Evolutionary conservation across 2,797 vertebrate genomes (phyloP), one percentile per base, ranked within the genome.

Genomic region (Scarus forsteni): DNA sequence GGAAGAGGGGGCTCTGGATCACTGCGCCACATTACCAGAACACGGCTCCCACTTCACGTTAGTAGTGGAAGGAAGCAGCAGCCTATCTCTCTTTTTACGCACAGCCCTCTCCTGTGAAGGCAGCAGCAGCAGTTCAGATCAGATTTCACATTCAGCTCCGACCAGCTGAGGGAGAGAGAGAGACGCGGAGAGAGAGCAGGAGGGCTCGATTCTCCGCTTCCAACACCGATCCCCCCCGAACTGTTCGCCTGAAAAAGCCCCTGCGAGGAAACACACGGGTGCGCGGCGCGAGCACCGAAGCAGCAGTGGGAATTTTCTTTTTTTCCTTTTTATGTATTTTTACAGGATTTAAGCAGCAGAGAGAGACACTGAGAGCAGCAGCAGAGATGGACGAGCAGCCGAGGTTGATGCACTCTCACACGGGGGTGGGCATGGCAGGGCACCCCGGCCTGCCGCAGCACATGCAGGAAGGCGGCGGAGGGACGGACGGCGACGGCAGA

Each of bases 361-460:
- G 62, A 83, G 65, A 73, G 72, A 82, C 77, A 73, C 68, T 76
- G 34, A 58, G 40, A 79, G 73, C 34, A 83, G 73, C 34, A 83
- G 83, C 74, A 92, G 95, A 92, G 89, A 98, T 98, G 97, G 97
- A 99, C 92, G 97, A 98, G 85, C 97, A 99, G 95, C 95, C 96
- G 91, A 91, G 97, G 94, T 88, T 98, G 94, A 97, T 98, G 96
- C 96, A 98, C 92, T 95, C 97, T 89, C 97, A 98, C 90, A 90
- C 96, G 69, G 96, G 95, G 90, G 96, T 97, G 81, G 96, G 96
- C 84, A 97, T 98, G 96, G 95, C 95, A 70, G 97, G 94, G 85
- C 97, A 96, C 94, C 96, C 97, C 84, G 97, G 97, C 90, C 95
- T 98, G 94, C 93, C 96, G 93, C 97, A 96, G 87, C 97, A 98